These are phyloP conservation scores for Ciconia boyciana DNA, from an alignment of 2,113 vertebrate genomes.

Conservation along the genomic window DNA sequence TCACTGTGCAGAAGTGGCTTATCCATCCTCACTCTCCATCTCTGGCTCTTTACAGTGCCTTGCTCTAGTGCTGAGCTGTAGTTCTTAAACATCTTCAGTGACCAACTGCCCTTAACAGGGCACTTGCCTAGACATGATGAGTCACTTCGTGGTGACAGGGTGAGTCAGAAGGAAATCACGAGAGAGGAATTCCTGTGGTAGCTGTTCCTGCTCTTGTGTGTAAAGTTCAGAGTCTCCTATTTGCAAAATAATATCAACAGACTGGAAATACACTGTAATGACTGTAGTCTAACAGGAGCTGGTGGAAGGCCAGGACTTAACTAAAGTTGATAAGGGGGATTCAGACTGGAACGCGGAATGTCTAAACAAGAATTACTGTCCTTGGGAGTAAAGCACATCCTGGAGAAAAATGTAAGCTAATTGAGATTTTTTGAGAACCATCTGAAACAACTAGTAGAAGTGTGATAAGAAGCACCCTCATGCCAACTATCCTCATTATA, in stretches of 20 bases:
- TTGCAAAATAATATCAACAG: not conserved
- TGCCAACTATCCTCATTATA: too few species aligned
- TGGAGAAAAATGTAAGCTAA: too few species aligned
- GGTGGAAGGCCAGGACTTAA: too few species aligned
- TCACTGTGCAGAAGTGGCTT: not conserved
- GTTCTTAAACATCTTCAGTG: not conserved
- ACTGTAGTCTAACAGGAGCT: too few species aligned
- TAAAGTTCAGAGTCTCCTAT: not conserved
- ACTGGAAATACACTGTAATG: not conserved
- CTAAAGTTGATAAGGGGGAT: too few species aligned
- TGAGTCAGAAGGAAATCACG: not conserved
- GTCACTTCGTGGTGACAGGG: accelerated
- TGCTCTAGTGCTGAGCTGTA: not conserved
- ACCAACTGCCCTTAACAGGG: not conserved
- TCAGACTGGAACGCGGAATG: too few species aligned
- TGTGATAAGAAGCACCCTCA: too few species aligned
- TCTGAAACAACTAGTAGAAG: too few species aligned
- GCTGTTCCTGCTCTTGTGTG: not conserved
- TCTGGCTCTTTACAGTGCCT: not conserved
- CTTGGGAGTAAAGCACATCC: too few species aligned
- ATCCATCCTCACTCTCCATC: not conserved
- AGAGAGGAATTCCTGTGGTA: not conserved
- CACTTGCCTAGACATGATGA: not conserved
- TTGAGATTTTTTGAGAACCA: too few species aligned
- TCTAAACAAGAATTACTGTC: too few species aligned